These are phyloP conservation scores for Acrocephalus arundinaceus DNA, from an alignment of 2,113 vertebrate genomes.

Conservation along the genomic window DNA sequence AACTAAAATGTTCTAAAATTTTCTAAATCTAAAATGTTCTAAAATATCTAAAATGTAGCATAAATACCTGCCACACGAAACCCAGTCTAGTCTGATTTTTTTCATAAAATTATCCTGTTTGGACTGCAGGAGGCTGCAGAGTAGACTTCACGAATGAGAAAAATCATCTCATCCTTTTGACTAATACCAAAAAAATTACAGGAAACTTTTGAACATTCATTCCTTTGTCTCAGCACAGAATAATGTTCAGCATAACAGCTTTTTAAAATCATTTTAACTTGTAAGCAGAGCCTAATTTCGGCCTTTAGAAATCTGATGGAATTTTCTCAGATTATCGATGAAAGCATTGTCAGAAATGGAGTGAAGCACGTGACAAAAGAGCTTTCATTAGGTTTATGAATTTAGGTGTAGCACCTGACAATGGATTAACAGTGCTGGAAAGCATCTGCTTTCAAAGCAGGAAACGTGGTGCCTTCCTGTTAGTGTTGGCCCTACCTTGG, in stretches of 20 bases:
- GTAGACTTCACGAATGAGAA: not conserved
- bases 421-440: not conserved
- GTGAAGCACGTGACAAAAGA: not conserved
- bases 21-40: not conserved
- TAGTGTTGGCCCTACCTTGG: not conserved
- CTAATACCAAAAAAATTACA: not conserved
- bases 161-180: not conserved
- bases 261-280: not conserved
- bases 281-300: not conserved
- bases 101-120: not conserved
- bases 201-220: not conserved
- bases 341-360: not conserved
- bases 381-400: not conserved
- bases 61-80: not conserved
- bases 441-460: not conserved
- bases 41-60: not conserved
- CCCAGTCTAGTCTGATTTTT: not conserved
- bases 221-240: not conserved
- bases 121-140: not conserved
- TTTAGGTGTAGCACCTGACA: not conserved
- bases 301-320: not conserved
- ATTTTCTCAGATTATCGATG: not conserved
- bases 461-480: accelerated
- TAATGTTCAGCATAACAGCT: not conserved
- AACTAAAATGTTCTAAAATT: not conserved